Evolutionary conservation across 2,888 invertebrate species (phyloP), one percentile per base, ranked within the genome.

Genomic region (Didymodactylos carnosus): DNA sequence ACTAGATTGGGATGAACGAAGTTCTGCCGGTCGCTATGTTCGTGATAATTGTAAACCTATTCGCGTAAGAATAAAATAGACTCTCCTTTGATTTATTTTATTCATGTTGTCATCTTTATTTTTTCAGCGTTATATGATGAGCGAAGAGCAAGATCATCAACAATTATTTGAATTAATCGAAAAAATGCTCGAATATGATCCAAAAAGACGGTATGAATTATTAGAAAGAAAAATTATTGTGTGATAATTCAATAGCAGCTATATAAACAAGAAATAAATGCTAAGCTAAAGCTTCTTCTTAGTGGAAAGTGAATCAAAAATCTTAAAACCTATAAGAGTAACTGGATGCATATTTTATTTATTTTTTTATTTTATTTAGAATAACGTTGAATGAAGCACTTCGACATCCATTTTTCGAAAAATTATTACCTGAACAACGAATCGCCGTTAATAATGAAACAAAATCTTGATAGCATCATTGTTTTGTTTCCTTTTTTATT

Each of bases 1-100:
- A 86, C 87, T 98, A 81, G 94, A 94, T 84, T 98, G 97, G 97
- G 94, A 95, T 83, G 92, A 93, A 79, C 92, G 93, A 82, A 92
- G 92, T 81, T 91, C 92, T 72, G 92, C 94, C 76, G 97, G 95
- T 73, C 89, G 94, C 85, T 99, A 97, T 82, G 97, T 99, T 53
- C 88, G 94, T 80, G 94, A 95, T 84, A 94, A 94, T 84, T 97
- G 97, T 86, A 94, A 94, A 87, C 94, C 94, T 73, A 85, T 98
- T 79, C 86, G 88, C 86, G 93, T 93, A 85, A 88, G 83, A 49
- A 46, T 72, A 23, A 19, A 7, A 40, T 16, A n/a, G n/a, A n/a
- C 75, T 72, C 71, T 75, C 73, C 75, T n/a, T 46, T 62, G 53
- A 19, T 43, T 70, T 35, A 23, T 29, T 43, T 27, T 25, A 11